Evolutionary conservation across 2,113 vertebrate species (phyloP).

Genomic region (Nothoprocta perdicaria): DNA sequence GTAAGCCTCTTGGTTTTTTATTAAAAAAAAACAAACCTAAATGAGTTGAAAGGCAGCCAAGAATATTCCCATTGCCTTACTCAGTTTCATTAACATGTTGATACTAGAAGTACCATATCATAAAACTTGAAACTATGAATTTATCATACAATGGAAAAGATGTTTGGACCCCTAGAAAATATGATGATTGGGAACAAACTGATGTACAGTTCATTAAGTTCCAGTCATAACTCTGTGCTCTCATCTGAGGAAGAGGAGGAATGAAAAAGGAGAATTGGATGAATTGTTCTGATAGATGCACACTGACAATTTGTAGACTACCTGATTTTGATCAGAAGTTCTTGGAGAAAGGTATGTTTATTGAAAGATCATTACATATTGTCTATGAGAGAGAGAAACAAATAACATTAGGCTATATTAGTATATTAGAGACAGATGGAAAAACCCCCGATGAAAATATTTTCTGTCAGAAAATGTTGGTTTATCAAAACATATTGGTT

Average conservation of each 20-base stretch:
- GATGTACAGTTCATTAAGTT: not conserved
- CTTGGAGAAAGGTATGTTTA: not conserved
- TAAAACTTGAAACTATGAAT: constrained; percentile 11
- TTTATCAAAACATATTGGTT: not conserved
- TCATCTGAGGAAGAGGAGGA: not conserved
- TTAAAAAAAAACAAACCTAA: not conserved
- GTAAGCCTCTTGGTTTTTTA: not conserved
- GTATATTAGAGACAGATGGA: not conserved
- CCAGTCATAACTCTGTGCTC: not conserved
- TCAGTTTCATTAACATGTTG: constrained; percentile 29
- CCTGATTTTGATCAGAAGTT: not conserved
- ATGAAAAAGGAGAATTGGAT: not conserved
- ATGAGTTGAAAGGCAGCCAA: constrained; percentile 28
- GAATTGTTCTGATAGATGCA: not conserved
- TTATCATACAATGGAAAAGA: not conserved
- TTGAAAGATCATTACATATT: not conserved
- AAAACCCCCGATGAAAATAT: not conserved
- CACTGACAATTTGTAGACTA: not conserved
- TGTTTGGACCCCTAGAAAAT: constrained; percentile 14
- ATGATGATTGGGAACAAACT: not conserved
- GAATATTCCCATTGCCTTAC: not conserved
- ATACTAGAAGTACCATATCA: not conserved
- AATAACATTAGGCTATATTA: not conserved
- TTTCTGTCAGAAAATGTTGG: not conserved
- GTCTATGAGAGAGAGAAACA: not conserved